Conservation (phyloP, 2,113 vertebrate genomes). For the Ploceus nigricollis region DNA sequence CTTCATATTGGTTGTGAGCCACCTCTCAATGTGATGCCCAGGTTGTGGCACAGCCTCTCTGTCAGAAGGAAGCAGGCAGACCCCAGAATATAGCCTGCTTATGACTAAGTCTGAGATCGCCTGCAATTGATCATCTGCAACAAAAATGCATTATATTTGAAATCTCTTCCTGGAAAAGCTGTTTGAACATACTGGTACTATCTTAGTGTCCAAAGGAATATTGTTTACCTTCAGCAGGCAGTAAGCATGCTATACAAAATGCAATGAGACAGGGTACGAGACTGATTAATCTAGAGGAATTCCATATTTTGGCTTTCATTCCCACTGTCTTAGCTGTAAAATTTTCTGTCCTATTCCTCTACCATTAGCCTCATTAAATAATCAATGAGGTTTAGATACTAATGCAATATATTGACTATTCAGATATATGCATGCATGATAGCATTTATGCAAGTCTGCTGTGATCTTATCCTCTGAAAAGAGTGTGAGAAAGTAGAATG, state of each 20-base stretch:
- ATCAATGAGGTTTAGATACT: not conserved
- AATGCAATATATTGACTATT: not conserved
- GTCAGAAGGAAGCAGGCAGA: not conserved
- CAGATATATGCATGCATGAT: not conserved
- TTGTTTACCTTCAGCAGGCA: not conserved
- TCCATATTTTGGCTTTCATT: not conserved
- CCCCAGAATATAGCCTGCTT: rapidly evolving
- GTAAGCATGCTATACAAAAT: not conserved
- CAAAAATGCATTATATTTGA: not conserved
- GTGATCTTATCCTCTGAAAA: not conserved
- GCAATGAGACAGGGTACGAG: not conserved
- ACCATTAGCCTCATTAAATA: not conserved
- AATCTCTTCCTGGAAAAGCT: not conserved
- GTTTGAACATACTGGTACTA: not conserved
- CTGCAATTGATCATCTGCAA: not conserved
- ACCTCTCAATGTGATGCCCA: rapidly evolving
- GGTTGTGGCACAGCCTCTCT: not conserved
- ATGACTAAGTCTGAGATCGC: not conserved
- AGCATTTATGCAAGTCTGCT: not conserved
- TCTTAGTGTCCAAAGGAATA: not conserved
- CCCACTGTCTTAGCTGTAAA: not conserved
- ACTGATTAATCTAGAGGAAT: not conserved
- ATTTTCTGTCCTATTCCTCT: not conserved
- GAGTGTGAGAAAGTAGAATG: not conserved
- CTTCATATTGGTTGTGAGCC: not conserved